A percentile compares a stretch with the other conserved stretches of the same genome.
These are phyloP conservation scores for Pteropus rufus DNA, from an alignment of 2,797 vertebrate genomes.

Conservation along the genomic window DNA sequence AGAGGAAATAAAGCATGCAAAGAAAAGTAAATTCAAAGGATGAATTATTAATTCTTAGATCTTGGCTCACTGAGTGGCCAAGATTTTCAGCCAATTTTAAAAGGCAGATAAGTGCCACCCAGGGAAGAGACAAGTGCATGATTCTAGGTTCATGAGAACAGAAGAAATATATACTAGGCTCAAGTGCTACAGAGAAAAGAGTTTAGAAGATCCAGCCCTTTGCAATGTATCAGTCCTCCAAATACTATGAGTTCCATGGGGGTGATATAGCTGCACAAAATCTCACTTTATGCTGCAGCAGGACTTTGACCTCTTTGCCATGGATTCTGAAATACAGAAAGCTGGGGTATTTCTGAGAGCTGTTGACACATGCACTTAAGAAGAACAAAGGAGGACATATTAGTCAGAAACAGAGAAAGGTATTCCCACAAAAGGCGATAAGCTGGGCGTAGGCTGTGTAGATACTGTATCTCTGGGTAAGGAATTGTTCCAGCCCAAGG, in stretches of 20 bases:
- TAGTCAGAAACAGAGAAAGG: neutral
- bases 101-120: neutral
- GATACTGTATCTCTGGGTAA: neutral
- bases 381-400: neutral
- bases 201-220: rapidly evolving
- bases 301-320: rapidly evolving
- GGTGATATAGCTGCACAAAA: rapidly evolving
- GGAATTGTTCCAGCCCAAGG: neutral
- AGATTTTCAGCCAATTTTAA: neutral
- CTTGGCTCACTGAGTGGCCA: neutral
- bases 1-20: neutral
- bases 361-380: neutral
- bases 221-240: rapidly evolving
- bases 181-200: neutral
- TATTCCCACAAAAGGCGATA: neutral
- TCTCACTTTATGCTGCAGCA: neutral
- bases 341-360: neutral
- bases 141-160: neutral
- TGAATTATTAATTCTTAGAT: neutral
- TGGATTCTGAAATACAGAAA: neutral
- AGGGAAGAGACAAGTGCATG: neutral
- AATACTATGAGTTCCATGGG: too few species aligned
- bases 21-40: neutral
- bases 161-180: neutral
- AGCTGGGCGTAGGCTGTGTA: neutral